phyloP scores from a whole-genome alignment of 2,888 invertebrate genomes.

The Blastobasis lacticolella region DNA sequence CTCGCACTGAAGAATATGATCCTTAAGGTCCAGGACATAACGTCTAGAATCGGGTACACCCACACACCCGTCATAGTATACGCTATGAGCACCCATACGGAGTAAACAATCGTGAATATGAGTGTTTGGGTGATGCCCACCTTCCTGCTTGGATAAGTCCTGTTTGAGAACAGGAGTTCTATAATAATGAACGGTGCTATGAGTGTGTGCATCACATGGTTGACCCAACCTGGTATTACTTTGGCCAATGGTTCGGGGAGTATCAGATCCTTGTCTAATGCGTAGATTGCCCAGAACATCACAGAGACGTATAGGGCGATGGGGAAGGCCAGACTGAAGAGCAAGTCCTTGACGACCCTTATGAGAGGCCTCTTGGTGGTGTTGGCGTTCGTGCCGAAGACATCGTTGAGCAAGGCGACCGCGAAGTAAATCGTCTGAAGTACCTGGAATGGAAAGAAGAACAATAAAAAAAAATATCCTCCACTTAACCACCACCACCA shows the following conservation, averaged over 20 bases:
- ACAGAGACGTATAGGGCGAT: conserved; percentile 86
- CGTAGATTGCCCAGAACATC: conserved; percentile 90
- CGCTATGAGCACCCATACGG: conserved; percentile 81
- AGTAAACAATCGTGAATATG: conserved; percentile 77
- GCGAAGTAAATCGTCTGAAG: conserved; percentile 84
- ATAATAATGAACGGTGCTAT: conserved; percentile 83
- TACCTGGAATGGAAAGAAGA: conserved; percentile 67
- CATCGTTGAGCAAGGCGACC: conserved; percentile 82
- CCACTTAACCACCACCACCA: too few species aligned
- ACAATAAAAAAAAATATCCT: neutral
- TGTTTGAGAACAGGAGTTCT: conserved; percentile 81
- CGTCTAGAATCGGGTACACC: conserved; percentile 81
- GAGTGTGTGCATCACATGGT: conserved; percentile 90
- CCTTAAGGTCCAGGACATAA: too few species aligned
- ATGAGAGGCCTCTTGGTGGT: conserved; percentile 75
- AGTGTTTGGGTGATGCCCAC: conserved; percentile 74
- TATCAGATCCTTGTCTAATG: conserved; percentile 89
- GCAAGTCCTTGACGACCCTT: conserved; percentile 77
- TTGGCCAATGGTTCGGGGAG: conserved; percentile 85
- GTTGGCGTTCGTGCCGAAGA: conserved; percentile 80
- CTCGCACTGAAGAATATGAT: too few species aligned
- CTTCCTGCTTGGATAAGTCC: conserved; percentile 80
- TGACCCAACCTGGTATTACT: conserved; percentile 90
- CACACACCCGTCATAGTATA: conserved; percentile 82
- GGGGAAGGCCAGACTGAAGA: conserved; percentile 82